A percentile compares a stretch with the other conserved stretches of the same genome.
Conservation (phyloP, 2,797 vertebrate genomes). For the Alcedo quadribrachys region DNA sequence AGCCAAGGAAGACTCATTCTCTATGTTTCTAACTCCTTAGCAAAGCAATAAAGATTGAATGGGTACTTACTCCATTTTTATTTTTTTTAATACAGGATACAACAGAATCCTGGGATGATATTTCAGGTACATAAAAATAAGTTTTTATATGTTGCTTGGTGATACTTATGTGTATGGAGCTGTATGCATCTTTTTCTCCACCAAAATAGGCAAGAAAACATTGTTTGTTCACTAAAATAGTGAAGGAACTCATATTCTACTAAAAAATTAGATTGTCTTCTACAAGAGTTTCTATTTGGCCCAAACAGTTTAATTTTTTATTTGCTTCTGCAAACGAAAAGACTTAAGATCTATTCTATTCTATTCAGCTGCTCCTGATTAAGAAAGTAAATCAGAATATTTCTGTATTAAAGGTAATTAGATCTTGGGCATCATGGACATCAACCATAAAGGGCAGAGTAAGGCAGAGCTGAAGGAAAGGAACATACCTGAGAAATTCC, state of each 20-base stretch:
- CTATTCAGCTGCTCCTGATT: neutral
- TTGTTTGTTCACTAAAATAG: neutral
- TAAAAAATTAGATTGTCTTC: neutral
- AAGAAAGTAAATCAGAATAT: neutral
- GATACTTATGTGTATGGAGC: neutral
- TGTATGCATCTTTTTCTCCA: neutral
- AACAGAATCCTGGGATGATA: neutral
- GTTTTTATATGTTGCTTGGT: neutral
- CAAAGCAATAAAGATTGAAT: neutral
- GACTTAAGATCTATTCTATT: neutral
- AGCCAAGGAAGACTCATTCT: neutral
- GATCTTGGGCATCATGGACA: neutral
- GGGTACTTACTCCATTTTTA: neutral
- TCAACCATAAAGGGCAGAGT: neutral
- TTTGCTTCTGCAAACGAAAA: neutral
- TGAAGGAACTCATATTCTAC: neutral
- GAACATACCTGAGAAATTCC: slow-evolving; percentile 95
- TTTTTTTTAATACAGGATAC: neutral
- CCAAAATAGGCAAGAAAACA: neutral
- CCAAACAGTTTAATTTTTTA: neutral
- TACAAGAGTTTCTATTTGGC: neutral
- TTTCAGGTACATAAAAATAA: neutral
- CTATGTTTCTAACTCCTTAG: neutral
- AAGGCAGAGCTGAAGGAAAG: neutral
- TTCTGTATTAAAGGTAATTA: neutral